Evolutionary conservation across 2,888 invertebrate genomes (phyloP), one percentile per base, ranked within the genome.

Genomic region (Cheilosia variabilis): DNA sequence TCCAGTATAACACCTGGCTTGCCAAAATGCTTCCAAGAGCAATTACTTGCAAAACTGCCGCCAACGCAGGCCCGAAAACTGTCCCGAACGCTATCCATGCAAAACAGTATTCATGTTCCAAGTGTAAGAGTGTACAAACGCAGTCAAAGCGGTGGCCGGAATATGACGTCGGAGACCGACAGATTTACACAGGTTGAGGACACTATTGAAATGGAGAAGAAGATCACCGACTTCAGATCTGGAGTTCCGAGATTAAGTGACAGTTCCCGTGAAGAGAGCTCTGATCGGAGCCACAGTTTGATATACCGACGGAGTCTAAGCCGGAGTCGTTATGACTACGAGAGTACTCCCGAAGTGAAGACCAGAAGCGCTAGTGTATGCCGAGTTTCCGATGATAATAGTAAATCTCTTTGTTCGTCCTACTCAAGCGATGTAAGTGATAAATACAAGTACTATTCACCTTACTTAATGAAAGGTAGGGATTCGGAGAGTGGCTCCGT

Each of bases 1-100:
- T 95, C 95, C 27, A 95, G 94, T 88, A 93, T 96, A 88, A 95
- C 96, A 88, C 96, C 96, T 41, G 95, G 94, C 88, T 93, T 96
- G 88, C 95, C 95, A 87, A 94, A 95, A 89, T 94, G 95, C 52
- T 94, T 95, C 90, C 95, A 95, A 93, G 95, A 94, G 82, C 95
- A 95, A 91, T 93, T 96, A 88, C 93, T 96, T 77, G 95, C 95
- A 88, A 95, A 95, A 90, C 91, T 96, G 90, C 95, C 95, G 87
- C 95, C 95, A 2, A 94, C 94, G 82, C 95, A 96, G 92, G 95
- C 95, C 37, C 93, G 94, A 89, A 93, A 94, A 89, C 91, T 96
- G 88, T 95, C 95, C 78, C 94, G 95, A 89, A 95, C 95, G 76
- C 93, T 95, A 58, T 92, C 92, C 60, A 91, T 92, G 75, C 92